Percentiles rank a stretch among this genome's conserved stretches.
These are phyloP conservation scores for Vicugna pacos DNA, from an alignment of 2,113 vertebrate genomes.

Conservation along the genomic window DNA sequence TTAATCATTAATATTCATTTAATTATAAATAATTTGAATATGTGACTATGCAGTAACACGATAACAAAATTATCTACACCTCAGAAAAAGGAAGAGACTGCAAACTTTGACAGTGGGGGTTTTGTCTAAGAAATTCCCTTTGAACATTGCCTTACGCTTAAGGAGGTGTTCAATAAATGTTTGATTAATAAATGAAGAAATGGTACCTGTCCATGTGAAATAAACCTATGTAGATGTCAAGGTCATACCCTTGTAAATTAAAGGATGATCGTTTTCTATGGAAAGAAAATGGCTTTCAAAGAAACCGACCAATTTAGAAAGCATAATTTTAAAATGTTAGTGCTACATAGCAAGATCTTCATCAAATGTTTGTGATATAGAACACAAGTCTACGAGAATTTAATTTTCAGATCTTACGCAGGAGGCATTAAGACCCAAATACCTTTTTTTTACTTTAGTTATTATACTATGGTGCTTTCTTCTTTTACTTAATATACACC, in stretches of 20 bases:
- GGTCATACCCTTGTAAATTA: neutral
- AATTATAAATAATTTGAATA: neutral
- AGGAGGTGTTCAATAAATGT: neutral
- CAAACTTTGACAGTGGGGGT: rapidly evolving
- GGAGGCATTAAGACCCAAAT: neutral
- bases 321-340: neutral
- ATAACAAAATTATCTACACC: neutral
- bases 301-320: neutral
- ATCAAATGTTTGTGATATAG: neutral
- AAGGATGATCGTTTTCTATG: neutral
- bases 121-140: neutral
- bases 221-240: neutral
- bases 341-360: neutral
- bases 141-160: neutral
- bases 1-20: neutral
- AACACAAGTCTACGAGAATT: neutral
- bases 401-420: neutral
- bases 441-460: neutral
- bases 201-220: neutral
- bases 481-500: neutral
- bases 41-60: neutral
- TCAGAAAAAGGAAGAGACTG: neutral
- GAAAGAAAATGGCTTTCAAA: neutral
- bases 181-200: neutral
- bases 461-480: neutral